Percentiles rank a stretch among this genome's conserved stretches.
phyloP scores from a whole-genome alignment of 2,113 vertebrate species.

The Prinia subflava region DNA sequence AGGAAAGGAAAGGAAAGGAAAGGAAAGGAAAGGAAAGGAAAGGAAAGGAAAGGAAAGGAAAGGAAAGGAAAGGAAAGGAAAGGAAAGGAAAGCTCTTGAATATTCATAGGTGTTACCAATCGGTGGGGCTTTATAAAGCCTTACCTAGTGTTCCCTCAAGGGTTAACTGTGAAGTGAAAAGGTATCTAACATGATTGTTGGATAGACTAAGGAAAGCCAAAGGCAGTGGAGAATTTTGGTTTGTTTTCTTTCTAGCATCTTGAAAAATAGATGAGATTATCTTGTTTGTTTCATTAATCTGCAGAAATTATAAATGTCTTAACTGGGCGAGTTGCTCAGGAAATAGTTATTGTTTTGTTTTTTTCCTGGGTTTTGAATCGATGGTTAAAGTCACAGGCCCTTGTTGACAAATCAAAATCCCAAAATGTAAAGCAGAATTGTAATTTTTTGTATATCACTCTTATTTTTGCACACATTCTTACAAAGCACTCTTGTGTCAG shows the following conservation, averaged over 20 bases:
- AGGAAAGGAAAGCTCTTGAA: not conserved
- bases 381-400: not conserved
- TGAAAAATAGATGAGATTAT: not conserved
- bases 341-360: not conserved
- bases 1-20: not conserved
- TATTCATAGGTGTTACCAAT: not conserved
- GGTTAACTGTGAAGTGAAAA: not conserved
- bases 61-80: not conserved
- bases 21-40: not conserved
- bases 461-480: not conserved
- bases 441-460: not conserved
- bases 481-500: not conserved
- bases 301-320: not conserved
- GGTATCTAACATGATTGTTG: accelerated
- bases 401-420: not conserved
- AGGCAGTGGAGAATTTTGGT: not conserved
- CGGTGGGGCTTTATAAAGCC: not conserved
- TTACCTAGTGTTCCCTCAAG: not conserved
- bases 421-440: not conserved
- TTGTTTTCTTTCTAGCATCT: not conserved
- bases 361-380: not conserved
- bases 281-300: not conserved
- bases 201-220: not conserved
- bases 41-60: not conserved
- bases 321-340: not conserved